These are phyloP conservation scores for Allolobophora icterica DNA, from an alignment of 2,888 invertebrate genomes.

Conservation along the genomic window DNA sequence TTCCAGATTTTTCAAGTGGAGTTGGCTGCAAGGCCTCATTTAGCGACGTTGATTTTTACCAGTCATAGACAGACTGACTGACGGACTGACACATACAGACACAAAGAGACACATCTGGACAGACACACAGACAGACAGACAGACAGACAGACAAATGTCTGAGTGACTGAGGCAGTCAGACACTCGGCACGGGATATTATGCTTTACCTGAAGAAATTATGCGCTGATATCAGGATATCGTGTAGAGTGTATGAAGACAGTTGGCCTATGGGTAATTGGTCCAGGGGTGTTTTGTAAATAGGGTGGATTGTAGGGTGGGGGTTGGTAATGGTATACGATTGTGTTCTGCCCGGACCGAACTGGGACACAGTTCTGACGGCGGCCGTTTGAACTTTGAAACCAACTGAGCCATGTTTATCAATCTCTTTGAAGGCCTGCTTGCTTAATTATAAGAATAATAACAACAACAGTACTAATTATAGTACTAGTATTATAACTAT, in stretches of 20 bases:
- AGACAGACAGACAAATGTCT: not conserved
- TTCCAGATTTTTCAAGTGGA: too few relatives aligned
- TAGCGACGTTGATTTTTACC: too few relatives aligned
- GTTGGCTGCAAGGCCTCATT: too few relatives aligned
- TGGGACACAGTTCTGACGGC: not conserved
- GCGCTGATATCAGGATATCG: not conserved
- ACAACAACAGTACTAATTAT: not conserved
- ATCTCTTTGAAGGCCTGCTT: not conserved
- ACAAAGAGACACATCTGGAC: too few relatives aligned
- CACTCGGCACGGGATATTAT: not conserved
- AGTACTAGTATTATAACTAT: not conserved
- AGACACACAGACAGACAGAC: too few relatives aligned
- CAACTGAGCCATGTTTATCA: not conserved
- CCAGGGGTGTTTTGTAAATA: not conserved
- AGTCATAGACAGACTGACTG: too few relatives aligned
- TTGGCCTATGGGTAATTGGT: not conserved
- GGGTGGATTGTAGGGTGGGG: not conserved
- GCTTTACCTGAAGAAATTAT: not conserved
- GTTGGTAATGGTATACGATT: not conserved
- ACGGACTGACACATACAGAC: too few relatives aligned
- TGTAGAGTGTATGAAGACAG: not conserved
- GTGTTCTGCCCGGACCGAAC: not conserved
- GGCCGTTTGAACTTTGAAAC: not conserved
- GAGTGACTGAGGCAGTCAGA: not conserved
- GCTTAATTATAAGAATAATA: not conserved